A percentile compares a stretch with the other conserved stretches of the same genome.
These are phyloP conservation scores for Chelonus formosanus DNA, from an alignment of 2,888 invertebrate genomes.

Conservation along the genomic window DNA sequence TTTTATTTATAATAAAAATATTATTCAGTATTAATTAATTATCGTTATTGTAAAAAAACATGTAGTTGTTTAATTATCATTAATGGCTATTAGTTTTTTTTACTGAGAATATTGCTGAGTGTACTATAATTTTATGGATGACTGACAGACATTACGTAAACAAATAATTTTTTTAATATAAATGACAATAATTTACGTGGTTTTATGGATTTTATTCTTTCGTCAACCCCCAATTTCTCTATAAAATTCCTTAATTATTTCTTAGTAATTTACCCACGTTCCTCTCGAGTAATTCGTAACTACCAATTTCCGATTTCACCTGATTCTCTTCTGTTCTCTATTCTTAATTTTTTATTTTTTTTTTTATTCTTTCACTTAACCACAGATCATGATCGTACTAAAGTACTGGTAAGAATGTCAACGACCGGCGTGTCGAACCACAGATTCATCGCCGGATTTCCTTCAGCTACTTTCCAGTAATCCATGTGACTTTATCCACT, in stretches of 20 bases:
- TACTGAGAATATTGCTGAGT: too few relatives aligned
- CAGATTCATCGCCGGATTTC: slow-evolving; percentile 23
- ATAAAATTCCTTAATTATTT: slow-evolving; percentile 21
- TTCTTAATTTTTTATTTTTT: neutral
- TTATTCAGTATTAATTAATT: too few relatives aligned
- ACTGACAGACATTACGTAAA: too few relatives aligned
- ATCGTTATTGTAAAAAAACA: too few relatives aligned
- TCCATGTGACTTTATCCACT: slow-evolving; percentile 18
- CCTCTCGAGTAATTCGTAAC: slow-evolving; percentile 25
- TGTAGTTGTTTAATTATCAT: too few relatives aligned
- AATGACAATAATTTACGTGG: too few relatives aligned
- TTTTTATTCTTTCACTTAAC: neutral
- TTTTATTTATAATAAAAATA: too few relatives aligned
- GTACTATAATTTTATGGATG: too few relatives aligned
- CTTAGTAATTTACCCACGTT: slow-evolving; percentile 10
- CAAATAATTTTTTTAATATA: too few relatives aligned
- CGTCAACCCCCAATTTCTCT: neutral
- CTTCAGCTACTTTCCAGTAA: slow-evolving; percentile 27
- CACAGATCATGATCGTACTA: neutral
- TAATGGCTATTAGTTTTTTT: too few relatives aligned
- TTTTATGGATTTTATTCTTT: neutral
- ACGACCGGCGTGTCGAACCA: slow-evolving; percentile 21
- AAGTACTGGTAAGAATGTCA: slow-evolving; percentile 15
- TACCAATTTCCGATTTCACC: slow-evolving; percentile 27
- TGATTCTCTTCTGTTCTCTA: neutral